A percentile compares a stretch with the other conserved stretches of the same genome.
These are phyloP conservation scores for Macrophya annulata DNA, from an alignment of 2,888 invertebrate genomes.

Conservation along the genomic window DNA sequence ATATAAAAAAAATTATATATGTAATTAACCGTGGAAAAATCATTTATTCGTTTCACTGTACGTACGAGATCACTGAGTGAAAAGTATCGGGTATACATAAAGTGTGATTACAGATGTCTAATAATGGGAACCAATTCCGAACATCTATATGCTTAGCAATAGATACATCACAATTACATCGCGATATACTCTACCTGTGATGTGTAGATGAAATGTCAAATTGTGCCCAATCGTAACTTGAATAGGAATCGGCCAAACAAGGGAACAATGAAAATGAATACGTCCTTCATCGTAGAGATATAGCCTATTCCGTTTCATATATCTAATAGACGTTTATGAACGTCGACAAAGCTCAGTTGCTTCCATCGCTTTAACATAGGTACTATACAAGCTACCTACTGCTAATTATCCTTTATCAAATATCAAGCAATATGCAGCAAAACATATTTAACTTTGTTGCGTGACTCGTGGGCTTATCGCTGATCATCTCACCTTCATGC, in stretches of 20 bases:
- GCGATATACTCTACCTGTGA: neutral
- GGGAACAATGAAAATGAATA: neutral
- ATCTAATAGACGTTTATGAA: slow-evolving; percentile 1
- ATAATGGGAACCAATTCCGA: neutral
- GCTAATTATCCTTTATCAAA: neutral
- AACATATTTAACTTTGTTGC: neutral
- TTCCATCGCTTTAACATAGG: slow-evolving; percentile 10
- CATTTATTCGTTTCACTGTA: neutral
- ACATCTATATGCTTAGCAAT: neutral
- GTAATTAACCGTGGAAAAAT: neutral
- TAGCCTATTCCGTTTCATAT: neutral
- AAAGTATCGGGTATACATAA: neutral
- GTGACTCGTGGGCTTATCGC: slow-evolving; percentile 2
- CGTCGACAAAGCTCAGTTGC: slow-evolving; percentile 2
- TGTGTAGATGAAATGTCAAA: neutral
- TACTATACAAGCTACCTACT: neutral
- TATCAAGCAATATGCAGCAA: slow-evolving; percentile 2
- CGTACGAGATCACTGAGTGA: neutral
- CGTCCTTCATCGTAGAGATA: neutral
- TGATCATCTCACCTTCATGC: neutral
- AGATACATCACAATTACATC: neutral
- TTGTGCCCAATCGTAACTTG: neutral
- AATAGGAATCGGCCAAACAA: neutral
- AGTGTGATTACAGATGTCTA: neutral
- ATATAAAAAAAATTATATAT: neutral